Evolutionary conservation across 2,888 invertebrate genomes (phyloP), one percentile per base, ranked within the genome.

Genomic region (Chironomus tentans): DNA sequence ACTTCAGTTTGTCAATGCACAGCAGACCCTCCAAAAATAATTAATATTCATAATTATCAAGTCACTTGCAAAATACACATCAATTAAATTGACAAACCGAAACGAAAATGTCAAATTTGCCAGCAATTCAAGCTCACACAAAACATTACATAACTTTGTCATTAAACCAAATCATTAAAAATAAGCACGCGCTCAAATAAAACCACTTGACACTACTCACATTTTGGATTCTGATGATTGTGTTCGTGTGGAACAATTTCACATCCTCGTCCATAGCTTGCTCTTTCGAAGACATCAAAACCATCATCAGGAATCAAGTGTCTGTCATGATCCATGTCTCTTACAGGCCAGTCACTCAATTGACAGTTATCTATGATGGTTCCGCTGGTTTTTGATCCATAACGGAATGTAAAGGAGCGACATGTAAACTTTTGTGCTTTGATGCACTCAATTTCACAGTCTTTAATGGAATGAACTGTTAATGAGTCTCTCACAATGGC

Each of bases 191-290:
- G 38, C 38, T 38, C 12, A 69, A 65, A 28, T 38, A 22, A 22
- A 74, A 74, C 56, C 73, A 65, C 21, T 18, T n/a, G n/a, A 38
- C 5, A 15, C 47, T 15, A 75, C 81, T 80, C 79, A 85, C 84
- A 80, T 79, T 84, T 84, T 76, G 84, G 84, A 78, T 84, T 83
- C 77, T 84, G 84, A 48, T 83, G 83, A 79, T 84, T 68, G 18
- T 69, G 84, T 7, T 83, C 81, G 15, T 84, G 83, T 62, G 87
- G 86, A 77, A 90, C 89, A 0, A 91, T 88, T 81, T 93, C 93
- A 79, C 93, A 93, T 0, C 93, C 93, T 74, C 92, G 88, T 0
- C 93, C 93, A 79, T 90, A 93, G 81, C 92, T 93, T 0, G 92
- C 93, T 65, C 93, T 84, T 77, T 93, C 90, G 79, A 93, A 94